Evolutionary conservation across 2,797 vertebrate genomes (phyloP).

Genomic region (Helarctos malayanus): DNA sequence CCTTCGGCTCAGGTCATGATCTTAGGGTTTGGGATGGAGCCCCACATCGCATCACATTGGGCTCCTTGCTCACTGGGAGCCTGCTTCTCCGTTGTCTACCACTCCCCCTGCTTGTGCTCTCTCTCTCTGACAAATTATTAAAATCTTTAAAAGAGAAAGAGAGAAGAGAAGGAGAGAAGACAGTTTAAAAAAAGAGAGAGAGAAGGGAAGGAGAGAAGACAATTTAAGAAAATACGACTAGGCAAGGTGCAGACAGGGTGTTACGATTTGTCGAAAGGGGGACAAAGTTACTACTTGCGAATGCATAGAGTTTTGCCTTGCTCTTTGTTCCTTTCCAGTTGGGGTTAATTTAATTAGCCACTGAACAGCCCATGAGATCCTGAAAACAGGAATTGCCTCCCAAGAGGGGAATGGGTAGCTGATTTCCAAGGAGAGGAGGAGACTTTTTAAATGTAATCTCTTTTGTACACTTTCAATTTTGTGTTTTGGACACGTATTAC

Average conservation of each 20-base stretch:
- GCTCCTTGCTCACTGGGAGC: not conserved
- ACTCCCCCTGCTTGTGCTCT: not conserved
- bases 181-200: too few species aligned
- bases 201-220: not conserved
- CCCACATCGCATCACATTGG: not conserved
- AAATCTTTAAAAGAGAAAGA: not conserved
- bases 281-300: not conserved
- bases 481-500: not conserved
- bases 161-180: not conserved
- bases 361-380: not conserved
- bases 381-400: not conserved
- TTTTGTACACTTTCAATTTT: constrained; percentile 33
- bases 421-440: not conserved
- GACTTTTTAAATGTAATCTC: not conserved
- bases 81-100: not conserved
- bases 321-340: not conserved
- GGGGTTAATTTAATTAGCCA: not conserved
- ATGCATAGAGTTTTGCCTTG: not conserved
- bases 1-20: too few species aligned
- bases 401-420: not conserved
- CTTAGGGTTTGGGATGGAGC: not conserved
- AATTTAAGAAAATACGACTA: not conserved
- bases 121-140: not conserved
- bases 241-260: not conserved
- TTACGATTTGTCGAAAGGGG: not conserved